Base-by-base conservation (phyloP, 1,140 invertebrate genomes). In the Pantala flavescens region DNA sequence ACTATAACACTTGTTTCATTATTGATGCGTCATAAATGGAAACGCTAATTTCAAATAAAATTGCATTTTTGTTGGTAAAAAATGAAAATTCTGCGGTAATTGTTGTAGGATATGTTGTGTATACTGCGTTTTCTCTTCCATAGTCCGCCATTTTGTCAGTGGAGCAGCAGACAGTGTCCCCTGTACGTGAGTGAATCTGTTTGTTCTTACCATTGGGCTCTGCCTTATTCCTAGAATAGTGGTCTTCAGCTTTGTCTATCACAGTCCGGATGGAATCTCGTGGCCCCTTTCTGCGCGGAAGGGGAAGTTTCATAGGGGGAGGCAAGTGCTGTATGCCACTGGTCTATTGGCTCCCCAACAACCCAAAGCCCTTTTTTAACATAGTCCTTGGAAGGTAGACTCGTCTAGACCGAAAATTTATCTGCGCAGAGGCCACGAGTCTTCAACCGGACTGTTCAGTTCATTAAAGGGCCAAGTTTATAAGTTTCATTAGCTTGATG, bases 111-210 rank as follows among this genome's bases (percentile, higher is more conserved):
- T 74, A 74, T 49, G 24, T 74, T 72, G 71, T 55, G 43, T 49
- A 74, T 55, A 23, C n/a, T 74, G 49, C 73, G 49, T 74, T 74
- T 74, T 74, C 71, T 72, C 36, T 72, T 83, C 87, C 86, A 86
- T 88, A 88, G 87, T 88, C 86, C 87, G 87, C 87, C 88, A 88
- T 84, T 88, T 87, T 87, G 86, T 88, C 85, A 87, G 87, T 87
- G 86, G 87, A 85, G 86, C 87, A 83, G 87, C 86, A 87, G 87
- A 88, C 84, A 88, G 87, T 87, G 85, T 88, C 83, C 86, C 87
- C 86, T 87, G 88, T 89, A 88, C 85, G 88, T 89, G 88, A 78
- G 76, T 78, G 76, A 75, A 76, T 76, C 76, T 75, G 76, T 77
- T 79, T 77, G 75, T 78, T 76, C 75, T 73, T 77, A 77, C 74